A percentile compares a stretch with the other conserved stretches of the same genome.
Evolutionary conservation across 2,797 vertebrate genomes (phyloP).

Genomic region (Gymnothorax reevesii): DNA sequence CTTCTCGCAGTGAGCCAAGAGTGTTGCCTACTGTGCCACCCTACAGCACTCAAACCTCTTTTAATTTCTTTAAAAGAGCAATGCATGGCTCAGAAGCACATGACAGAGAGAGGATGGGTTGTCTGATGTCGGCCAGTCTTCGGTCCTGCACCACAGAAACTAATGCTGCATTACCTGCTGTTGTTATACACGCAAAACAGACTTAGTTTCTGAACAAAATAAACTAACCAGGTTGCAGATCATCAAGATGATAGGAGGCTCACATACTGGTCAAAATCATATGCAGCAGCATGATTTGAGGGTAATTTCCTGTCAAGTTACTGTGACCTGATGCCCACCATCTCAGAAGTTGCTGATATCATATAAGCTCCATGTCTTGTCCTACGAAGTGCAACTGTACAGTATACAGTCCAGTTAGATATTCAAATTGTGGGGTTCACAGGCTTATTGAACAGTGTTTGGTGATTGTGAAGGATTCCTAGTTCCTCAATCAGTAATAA

Average conservation of each 20-base stretch:
- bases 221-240: neutral
- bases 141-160: neutral
- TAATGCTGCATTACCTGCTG: neutral
- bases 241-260: neutral
- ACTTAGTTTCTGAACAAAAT: neutral
- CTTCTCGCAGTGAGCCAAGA: too few relatives aligned
- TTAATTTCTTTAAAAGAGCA: neutral
- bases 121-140: neutral
- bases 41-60: neutral
- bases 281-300: neutral
- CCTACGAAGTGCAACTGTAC: too few relatives aligned
- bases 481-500: too few relatives aligned
- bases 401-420: too few relatives aligned
- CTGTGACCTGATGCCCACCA: too few relatives aligned
- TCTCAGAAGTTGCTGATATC: too few relatives aligned
- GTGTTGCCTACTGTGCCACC: too few relatives aligned
- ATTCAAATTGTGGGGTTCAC: too few relatives aligned
- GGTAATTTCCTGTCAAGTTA: too few relatives aligned
- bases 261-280: neutral
- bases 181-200: neutral
- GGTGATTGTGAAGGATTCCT: too few relatives aligned
- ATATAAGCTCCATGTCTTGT: too few relatives aligned
- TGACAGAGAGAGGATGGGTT: neutral
- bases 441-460: too few relatives aligned
- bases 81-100: neutral